Evolutionary conservation across 1,140 invertebrate genomes (phyloP).

Genomic region (Scaptomyza graminum): DNA sequence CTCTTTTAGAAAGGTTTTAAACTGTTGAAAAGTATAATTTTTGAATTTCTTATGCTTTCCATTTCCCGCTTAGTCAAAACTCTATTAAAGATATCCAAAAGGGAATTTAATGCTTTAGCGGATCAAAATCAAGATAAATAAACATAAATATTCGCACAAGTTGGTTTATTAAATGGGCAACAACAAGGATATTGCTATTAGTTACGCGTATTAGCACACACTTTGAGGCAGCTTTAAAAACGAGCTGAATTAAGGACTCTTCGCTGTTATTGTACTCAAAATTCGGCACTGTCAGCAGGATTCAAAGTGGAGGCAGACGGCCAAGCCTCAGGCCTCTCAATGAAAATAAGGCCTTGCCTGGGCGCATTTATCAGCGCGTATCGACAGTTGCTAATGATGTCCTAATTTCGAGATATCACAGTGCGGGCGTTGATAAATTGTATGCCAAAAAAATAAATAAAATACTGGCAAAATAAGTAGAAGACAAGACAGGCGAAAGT

Average conservation of each 20-base stretch:
- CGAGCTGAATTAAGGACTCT: conserved; percentile 43
- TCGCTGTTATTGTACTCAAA: not conserved
- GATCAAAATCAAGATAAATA: conserved; percentile 7
- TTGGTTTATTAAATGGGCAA: conserved; percentile 3
- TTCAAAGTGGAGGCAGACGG: conserved; percentile 10
- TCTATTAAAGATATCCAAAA: conserved; percentile 4
- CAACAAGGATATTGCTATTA: conserved; percentile 1
- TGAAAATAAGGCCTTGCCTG: conserved; percentile 21
- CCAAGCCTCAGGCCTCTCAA: conserved; percentile 15
- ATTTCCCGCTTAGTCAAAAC: conserved; percentile 5
- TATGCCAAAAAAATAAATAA: conserved; percentile 13
- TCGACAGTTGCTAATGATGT: conserved; percentile 82
- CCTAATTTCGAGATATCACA: conserved; percentile 80
- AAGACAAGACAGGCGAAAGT: conserved; percentile 34
- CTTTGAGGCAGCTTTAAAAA: conserved; percentile 49
- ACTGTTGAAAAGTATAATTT: not conserved
- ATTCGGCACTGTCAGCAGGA: conserved; percentile 19
- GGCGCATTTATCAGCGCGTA: conserved; percentile 68
- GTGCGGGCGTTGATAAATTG: conserved; percentile 67
- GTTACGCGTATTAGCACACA: conserved; percentile 5
- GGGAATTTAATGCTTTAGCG: conserved; percentile 1
- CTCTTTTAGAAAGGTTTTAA: too few species aligned
- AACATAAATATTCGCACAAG: conserved; percentile 3
- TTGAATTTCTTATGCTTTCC: conserved; percentile 5
- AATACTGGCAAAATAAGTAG: conserved; percentile 15